Evolutionary conservation across 2,113 vertebrate species (phyloP).

Genomic region (Odobenus rosmarus): DNA sequence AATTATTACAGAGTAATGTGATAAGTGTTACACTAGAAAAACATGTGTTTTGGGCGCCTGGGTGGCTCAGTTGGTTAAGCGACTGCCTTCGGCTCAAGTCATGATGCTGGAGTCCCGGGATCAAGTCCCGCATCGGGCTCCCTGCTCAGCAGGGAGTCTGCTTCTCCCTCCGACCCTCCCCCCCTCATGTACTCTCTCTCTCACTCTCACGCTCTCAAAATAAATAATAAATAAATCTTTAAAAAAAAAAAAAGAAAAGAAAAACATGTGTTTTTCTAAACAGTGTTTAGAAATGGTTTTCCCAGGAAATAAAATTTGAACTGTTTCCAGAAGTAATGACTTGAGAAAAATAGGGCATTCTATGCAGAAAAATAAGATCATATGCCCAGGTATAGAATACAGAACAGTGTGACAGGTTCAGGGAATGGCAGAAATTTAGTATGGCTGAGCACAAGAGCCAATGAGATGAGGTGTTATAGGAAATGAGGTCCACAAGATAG

Average conservation of each 20-base stretch:
- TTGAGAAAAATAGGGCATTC: slow-evolving; percentile 16
- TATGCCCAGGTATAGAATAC: not conserved
- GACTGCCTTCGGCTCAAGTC: no score
- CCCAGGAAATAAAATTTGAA: slow-evolving; percentile 43
- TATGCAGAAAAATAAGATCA: not conserved
- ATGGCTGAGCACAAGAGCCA: not conserved
- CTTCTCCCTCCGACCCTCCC: no score
- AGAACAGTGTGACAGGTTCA: not conserved
- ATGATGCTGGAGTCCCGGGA: no score
- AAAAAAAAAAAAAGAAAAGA: no score
- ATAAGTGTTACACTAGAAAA: not conserved
- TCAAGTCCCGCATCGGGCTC: no score
- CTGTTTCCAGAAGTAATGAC: not conserved
- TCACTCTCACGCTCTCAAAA: no score
- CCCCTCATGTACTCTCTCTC: no score
- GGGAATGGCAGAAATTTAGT: not conserved
- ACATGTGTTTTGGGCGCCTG: not conserved
- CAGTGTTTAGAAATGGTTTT: slow-evolving; percentile 32
- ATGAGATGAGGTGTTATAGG: not conserved
- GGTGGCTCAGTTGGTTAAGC: no score
- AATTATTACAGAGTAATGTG: slow-evolving; percentile 31
- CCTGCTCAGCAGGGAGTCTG: no score
- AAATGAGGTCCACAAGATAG: not conserved
- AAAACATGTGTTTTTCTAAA: not conserved
- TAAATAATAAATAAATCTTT: no score